These are phyloP conservation scores for Pteronotus mesoamericanus DNA, from an alignment of 2,797 vertebrate genomes.

Conservation along the genomic window DNA sequence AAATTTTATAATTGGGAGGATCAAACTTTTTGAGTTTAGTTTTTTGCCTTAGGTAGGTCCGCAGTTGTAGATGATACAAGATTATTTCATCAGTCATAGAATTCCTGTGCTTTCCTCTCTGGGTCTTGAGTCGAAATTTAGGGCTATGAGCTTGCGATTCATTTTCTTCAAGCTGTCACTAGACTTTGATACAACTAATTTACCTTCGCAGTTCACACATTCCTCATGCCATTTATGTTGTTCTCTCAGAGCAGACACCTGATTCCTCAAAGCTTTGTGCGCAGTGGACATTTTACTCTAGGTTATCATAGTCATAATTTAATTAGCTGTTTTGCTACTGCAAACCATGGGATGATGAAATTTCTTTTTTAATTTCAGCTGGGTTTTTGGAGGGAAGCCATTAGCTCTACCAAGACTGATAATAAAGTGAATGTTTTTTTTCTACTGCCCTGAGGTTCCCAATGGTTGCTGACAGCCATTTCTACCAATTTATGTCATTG, in stretches of 20 bases:
- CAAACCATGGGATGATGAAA: neutral
- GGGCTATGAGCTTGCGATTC: neutral
- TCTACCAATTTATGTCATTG: neutral
- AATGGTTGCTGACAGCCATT: neutral
- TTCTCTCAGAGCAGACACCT: neutral
- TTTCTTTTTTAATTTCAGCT: constrained; percentile 20
- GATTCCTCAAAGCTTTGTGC: neutral
- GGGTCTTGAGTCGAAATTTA: neutral
- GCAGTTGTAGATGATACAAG: neutral
- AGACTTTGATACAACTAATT: neutral
- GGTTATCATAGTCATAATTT: neutral
- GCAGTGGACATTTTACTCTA: neutral
- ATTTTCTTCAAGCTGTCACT: neutral
- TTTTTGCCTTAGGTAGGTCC: neutral
- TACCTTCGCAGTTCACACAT: neutral
- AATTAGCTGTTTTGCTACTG: neutral
- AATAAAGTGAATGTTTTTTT: neutral
- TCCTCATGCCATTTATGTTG: neutral
- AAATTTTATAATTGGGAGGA: neutral
- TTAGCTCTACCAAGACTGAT: neutral
- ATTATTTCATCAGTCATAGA: neutral
- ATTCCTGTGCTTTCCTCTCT: neutral
- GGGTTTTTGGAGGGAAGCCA: neutral
- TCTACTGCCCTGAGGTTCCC: neutral
- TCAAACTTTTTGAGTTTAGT: neutral